Evolutionary conservation across 2,888 invertebrate species (phyloP).

Genomic region (Clistopyga incitator): DNA sequence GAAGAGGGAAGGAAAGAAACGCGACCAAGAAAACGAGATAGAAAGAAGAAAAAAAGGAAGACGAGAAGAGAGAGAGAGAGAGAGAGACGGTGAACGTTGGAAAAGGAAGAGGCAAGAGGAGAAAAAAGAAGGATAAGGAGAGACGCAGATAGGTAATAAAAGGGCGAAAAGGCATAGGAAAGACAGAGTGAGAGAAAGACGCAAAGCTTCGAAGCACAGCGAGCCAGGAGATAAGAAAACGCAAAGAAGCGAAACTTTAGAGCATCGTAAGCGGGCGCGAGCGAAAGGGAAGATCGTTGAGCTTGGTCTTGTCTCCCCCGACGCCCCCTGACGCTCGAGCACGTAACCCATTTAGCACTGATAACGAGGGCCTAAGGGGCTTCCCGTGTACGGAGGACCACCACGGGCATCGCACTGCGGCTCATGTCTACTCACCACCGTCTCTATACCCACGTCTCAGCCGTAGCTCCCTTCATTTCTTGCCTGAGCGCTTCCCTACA

Average conservation of each 20-base stretch:
- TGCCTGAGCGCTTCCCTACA: slow-evolving; percentile 14
- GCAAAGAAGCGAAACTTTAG: slow-evolving; percentile 69
- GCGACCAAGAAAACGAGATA: slow-evolving; percentile 1
- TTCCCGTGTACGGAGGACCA: slow-evolving; percentile 60
- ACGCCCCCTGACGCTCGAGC: slow-evolving; percentile 58
- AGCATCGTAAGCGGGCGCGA: slow-evolving; percentile 42
- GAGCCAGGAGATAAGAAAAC: slow-evolving; percentile 69
- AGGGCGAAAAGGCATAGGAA: slow-evolving; percentile 42
- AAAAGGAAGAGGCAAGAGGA: not conserved
- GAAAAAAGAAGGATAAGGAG: slow-evolving; percentile 19
- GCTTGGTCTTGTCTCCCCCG: slow-evolving; percentile 17
- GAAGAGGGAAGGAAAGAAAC: slow-evolving; percentile 29
- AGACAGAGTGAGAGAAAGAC: slow-evolving; percentile 52
- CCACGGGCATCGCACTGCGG: slow-evolving; percentile 32
- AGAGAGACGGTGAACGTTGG: no score
- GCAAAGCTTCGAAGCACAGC: slow-evolving; percentile 31
- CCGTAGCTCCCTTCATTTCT: slow-evolving; percentile 26
- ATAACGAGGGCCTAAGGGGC: slow-evolving; percentile 71
- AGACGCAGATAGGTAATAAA: slow-evolving; percentile 55
- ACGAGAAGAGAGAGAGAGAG: not conserved
- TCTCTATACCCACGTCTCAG: slow-evolving; percentile 14
- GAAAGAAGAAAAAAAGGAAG: not conserved
- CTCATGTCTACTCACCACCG: slow-evolving; percentile 17
- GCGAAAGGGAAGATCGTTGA: slow-evolving; percentile 40
- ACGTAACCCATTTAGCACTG: slow-evolving; percentile 72